Evolutionary conservation across 2,113 vertebrate species (phyloP).

Genomic region (Brachypodius melanocephalos): DNA sequence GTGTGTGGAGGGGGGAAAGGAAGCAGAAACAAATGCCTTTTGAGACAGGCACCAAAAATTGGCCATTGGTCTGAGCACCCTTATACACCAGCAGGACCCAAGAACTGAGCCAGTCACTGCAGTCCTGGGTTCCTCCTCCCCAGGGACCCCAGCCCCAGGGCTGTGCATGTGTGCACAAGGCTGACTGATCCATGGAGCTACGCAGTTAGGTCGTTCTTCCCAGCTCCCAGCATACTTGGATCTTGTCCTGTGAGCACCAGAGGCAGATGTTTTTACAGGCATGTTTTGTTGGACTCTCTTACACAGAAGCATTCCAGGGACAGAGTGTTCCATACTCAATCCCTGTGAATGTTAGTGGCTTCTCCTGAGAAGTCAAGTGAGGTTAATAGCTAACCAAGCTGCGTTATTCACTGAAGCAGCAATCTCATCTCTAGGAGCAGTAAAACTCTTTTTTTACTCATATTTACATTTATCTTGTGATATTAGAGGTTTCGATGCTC

Average conservation of each 20-base stretch:
- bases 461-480: not conserved
- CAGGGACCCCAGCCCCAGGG: not conserved
- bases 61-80: not conserved
- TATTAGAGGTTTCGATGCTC: not conserved
- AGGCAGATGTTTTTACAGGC: not conserved
- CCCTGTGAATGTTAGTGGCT: not conserved
- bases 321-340: not conserved
- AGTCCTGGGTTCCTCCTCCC: not conserved
- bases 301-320: not conserved
- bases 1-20: not conserved
- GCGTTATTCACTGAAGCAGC: not conserved
- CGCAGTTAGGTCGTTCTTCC: rapidly evolving
- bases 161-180: not conserved
- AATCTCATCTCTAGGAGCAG: not conserved
- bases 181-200: not conserved
- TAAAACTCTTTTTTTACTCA: not conserved
- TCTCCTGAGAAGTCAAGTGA: not conserved
- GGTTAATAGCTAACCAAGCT: constrained; percentile 9
- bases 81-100: not conserved
- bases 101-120: not conserved
- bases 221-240: not conserved
- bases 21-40: not conserved
- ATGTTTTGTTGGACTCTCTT: not conserved
- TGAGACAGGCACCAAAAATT: not conserved
- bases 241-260: rapidly evolving